Evolutionary conservation across 2,113 vertebrate genomes (phyloP), one percentile per base, ranked within the genome.

Genomic region (Tautogolabrus adspersus): DNA sequence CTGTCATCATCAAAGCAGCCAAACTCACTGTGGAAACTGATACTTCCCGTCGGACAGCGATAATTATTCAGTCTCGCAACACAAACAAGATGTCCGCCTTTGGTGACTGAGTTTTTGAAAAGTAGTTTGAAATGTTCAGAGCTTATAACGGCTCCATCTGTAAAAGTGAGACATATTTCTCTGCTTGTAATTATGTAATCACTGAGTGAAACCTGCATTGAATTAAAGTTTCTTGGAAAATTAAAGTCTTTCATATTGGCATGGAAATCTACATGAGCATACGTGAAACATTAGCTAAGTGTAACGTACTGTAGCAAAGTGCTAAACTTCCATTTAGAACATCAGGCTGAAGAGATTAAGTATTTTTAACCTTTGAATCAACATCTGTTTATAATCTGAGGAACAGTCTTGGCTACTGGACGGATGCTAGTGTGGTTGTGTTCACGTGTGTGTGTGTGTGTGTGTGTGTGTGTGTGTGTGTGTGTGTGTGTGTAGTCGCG

Each of bases 301-400:
- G 47, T 59, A 47, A 42, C 62, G 62, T 8, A 51, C 19, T 63
- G 40, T 30, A 26, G 52, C 21, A 30, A 5, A 30, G 44, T 2
- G 3, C 54, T 69, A 81, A 89, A 81, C 72, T 64, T 56, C 23
- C 18, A 55, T 57, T 56, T 66, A 51, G 66, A 82, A 66, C 71
- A 72, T 49, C 42, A 65, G 26, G 61, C 62, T 64, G 54, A 22
- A 67, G 61, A 61, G 76, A 65, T 77, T 11, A 47, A 34, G 47
- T 16, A 6, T 66, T 74, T 68, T 80, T 74, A 52, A 34, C n/a
- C 15, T 75, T 38, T 68, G 44, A 64, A 72, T 79, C 74, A 77
- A 87, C 91, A 90, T 91, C 80, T 93, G 91, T 67, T 85, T 77
- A 62, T 60, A 74, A 84, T 92, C 58, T 30, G 42, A 66, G 22